Conservation (phyloP, 2,797 vertebrate genomes). For the Sphaeramia orbicularis region DNA sequence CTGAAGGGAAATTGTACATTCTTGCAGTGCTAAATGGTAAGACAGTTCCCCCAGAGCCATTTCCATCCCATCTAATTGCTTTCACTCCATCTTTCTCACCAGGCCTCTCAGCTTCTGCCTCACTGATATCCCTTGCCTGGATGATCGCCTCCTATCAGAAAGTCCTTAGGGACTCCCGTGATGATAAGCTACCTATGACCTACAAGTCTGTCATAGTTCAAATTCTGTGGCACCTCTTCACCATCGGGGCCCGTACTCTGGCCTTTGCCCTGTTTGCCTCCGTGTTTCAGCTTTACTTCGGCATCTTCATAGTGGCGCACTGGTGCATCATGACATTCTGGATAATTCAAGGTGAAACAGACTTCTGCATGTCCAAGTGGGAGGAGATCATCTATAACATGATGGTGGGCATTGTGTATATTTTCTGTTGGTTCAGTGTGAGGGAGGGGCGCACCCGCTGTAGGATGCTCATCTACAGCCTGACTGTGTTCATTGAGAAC, state of each 20-base stretch:
- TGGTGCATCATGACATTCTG: conserved; percentile 99
- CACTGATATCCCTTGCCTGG: conserved; percentile 94
- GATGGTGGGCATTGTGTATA: conserved; percentile 97
- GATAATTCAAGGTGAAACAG: conserved; percentile 98
- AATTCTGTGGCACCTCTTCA: conserved; percentile 97
- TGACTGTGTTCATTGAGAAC: conserved; percentile 91
- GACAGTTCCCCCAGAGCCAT: conserved; percentile 17
- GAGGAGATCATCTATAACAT: conserved; percentile 99
- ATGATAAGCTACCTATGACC: conserved; percentile 96
- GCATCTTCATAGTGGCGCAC: conserved; percentile 97
- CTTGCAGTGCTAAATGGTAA: conserved; percentile 30
- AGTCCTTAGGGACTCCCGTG: conserved; percentile 93
- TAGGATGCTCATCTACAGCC: conserved; percentile 92
- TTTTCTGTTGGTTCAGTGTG: conserved; percentile 98
- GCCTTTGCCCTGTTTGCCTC: conserved; percentile 97
- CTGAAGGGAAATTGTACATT: conserved; percentile 18
- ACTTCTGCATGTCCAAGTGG: conserved; percentile 99
- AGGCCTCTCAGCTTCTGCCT: conserved; percentile 94
- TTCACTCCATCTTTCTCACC: conserved; percentile 33
- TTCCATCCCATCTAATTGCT: conserved; percentile 38
- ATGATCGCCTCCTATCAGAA: conserved; percentile 98
- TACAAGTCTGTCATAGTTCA: conserved; percentile 94
- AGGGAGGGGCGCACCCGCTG: conserved; percentile 94
- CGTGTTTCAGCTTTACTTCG: conserved; percentile 96
- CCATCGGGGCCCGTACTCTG: conserved; percentile 93